Percentiles rank a stretch among this genome's conserved stretches.
phyloP scores from a whole-genome alignment of 2,797 vertebrate species.

The Avahi laniger region DNA sequence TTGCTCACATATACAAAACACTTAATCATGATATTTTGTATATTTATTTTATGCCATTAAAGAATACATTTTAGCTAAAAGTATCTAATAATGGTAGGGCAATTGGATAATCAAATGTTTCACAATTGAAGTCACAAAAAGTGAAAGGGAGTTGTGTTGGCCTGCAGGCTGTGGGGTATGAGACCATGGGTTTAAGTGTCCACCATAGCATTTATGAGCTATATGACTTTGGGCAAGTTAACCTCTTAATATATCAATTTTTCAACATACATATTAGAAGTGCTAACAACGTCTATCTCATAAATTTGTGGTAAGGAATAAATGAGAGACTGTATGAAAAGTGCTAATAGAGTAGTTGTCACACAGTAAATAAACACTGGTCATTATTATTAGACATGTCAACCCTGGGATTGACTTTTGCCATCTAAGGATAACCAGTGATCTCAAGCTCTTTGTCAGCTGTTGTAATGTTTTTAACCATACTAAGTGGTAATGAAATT shows the following conservation, averaged over 20 bases:
- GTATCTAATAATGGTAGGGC: neutral
- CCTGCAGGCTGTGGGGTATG: neutral
- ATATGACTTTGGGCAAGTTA: neutral
- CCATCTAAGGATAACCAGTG: neutral
- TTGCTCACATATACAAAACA: neutral
- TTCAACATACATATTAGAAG: neutral
- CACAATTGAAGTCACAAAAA: neutral
- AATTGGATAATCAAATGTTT: neutral
- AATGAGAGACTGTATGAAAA: neutral
- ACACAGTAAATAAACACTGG: neutral
- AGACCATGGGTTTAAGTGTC: neutral
- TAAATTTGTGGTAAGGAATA: neutral
- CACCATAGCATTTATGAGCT: neutral
- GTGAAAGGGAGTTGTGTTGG: neutral
- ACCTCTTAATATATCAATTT: neutral
- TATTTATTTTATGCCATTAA: neutral
- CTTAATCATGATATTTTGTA: neutral
- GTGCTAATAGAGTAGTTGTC: neutral
- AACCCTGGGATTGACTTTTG: neutral
- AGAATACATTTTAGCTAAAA: neutral
- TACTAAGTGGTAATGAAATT: neutral
- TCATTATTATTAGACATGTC: neutral
- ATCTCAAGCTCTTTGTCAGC: neutral
- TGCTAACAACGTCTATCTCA: neutral
- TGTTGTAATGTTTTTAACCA: neutral